Evolutionary conservation across 2,797 vertebrate genomes (phyloP), one percentile per base, ranked within the genome.

Genomic region (Nannoperca australis): DNA sequence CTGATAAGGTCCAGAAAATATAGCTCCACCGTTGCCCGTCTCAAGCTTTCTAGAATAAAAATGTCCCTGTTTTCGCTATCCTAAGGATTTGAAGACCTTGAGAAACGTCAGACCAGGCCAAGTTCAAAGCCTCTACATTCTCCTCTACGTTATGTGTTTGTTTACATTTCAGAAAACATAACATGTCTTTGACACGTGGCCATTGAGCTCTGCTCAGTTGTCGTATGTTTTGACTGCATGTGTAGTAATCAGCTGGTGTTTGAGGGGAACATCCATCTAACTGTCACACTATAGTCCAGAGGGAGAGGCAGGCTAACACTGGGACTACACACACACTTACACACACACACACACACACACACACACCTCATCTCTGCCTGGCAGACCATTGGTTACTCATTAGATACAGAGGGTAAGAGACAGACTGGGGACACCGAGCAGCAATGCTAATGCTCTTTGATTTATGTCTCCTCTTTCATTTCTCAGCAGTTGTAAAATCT

Each of bases 301-400:
- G 88, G 87, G 89, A 92, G 55, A 71, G 12, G 66, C 78, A 44
- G 63, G 53, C 65, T 62, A 58, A 80, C 68, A 47, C 76, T 62
- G 73, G 60, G 68, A 79, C 78, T 36, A 79, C 61, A 78, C 72
- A 71, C 77, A 78, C 72, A 67, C 51, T 70, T 63, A 79, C 56
- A 81, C 73, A 78, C 72, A 67, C 56, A 73, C 67, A 79, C 56
- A 81, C 73, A 78, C 71, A 73, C 78, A 73, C 62, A 76, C 61
- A 62, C 79, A 73, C 75, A 73, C 85, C 83, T 91, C 86, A 86
- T 93, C 87, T 91, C 86, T 83, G 81, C 91, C 85, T 90, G 83
- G 88, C 95, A 95, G 93, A 94, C 92, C 88, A 93, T 89, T 93
- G 93, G 89, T 84, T 94, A 76, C 92, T 95, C 93, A 93, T 95